These are phyloP conservation scores for Eupithecia insigniata DNA, from an alignment of 2,888 invertebrate species.

Conservation along the genomic window DNA sequence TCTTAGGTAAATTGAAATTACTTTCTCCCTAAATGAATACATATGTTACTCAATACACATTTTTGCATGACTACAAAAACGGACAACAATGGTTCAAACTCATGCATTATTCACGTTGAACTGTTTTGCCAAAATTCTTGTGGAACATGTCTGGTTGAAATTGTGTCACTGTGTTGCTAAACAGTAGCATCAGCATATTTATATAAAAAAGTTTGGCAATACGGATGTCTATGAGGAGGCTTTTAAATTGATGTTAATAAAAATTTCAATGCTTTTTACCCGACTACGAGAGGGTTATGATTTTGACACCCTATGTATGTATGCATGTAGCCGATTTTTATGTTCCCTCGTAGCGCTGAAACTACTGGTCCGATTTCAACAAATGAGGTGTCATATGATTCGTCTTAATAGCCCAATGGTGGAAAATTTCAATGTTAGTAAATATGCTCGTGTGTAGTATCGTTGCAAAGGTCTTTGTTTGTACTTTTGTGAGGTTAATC, in stretches of 20 bases:
- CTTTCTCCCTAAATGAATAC: conserved; percentile 38
- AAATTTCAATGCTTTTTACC: not conserved
- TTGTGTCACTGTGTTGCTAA: conserved; percentile 35
- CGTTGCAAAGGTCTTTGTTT: too few relatives aligned
- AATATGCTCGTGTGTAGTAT: too few relatives aligned
- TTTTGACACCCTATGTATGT: too few relatives aligned
- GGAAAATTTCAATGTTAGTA: too few relatives aligned
- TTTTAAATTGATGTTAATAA: not conserved
- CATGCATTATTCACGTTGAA: conserved; percentile 51
- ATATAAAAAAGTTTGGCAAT: not conserved
- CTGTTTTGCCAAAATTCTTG: conserved; percentile 44
- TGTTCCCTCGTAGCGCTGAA: too few relatives aligned
- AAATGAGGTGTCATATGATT: too few relatives aligned
- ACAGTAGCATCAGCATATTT: not conserved
- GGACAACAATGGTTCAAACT: conserved; percentile 37
- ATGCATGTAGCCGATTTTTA: too few relatives aligned
- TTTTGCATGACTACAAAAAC: conserved; percentile 34
- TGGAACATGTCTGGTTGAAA: conserved; percentile 40
- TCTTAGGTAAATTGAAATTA: too few relatives aligned
- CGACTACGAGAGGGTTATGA: too few relatives aligned
- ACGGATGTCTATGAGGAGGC: not conserved
- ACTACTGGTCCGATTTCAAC: too few relatives aligned
- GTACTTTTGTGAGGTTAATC: too few relatives aligned
- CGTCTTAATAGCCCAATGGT: too few relatives aligned
- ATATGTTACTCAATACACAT: conserved; percentile 47